Base-by-base conservation (phyloP, 2,113 vertebrate species). In the Falco punctatus region DNA sequence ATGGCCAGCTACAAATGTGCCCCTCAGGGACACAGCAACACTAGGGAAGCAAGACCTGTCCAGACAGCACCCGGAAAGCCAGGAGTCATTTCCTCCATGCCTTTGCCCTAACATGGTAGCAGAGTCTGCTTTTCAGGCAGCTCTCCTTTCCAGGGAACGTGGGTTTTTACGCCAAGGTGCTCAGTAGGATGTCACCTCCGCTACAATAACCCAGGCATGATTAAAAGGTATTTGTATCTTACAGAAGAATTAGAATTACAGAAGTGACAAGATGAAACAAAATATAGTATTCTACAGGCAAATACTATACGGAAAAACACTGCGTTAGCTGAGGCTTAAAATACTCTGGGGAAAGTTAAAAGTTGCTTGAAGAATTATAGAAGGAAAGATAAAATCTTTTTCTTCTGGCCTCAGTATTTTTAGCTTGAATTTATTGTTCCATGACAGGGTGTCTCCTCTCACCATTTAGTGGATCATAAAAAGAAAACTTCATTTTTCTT, bases 341-440 rank as follows among this genome's bases (percentile, higher is more conserved):
- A 81, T 66, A 80, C 61, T 81, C 57, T 7, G 3, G 80, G 91
- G 86, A 96, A 92, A 95, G 86, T 79, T 82, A 77, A 51, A 92
- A 79, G 52, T 81, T 94, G 24, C 61, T 91, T 89, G 57, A 94
- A 94, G 59, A 87, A 94, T 81, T 81, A 78, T 24, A 72, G 44
- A 84, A 88, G 61, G 44, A 86, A 91, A 86, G 77, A 94, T 28
- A 95, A 83, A 88, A 40, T 67, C 9, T 65, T 91, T 86, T 91
- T 90, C 38, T 87, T 91, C 80, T 48, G 88, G 65, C 61, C 52
- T 64, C 27, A n/a, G 69, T 83, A 84, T 87, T 96, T 87, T 87
- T 75, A 92, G 44, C 19, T 80, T 91, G 83, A 91, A 92, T 81
- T 95, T 95, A 72, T 79, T 94, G 73, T 86, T 94, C 86, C 69